phyloP scores from a whole-genome alignment of 2,888 invertebrate genomes.

The Hypercompe scribonia region DNA sequence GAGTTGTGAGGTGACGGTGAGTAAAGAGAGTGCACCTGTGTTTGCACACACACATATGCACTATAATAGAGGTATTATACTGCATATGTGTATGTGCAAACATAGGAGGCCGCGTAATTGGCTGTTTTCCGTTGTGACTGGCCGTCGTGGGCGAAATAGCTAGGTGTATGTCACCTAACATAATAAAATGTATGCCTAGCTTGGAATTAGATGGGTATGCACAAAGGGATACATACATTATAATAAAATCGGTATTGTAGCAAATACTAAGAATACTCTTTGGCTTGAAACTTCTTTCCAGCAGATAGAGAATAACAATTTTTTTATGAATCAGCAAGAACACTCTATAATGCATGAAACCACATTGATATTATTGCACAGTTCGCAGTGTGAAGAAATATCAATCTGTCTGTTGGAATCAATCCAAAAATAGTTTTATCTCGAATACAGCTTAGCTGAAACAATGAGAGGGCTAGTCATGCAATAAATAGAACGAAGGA shows the following conservation, averaged over 20 bases:
- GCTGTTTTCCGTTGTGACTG: too few relatives aligned
- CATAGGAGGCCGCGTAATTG: too few relatives aligned
- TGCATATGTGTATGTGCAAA: too few relatives aligned
- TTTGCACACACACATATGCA: too few relatives aligned
- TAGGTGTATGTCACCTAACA: too few relatives aligned
- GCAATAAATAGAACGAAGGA: conserved; percentile 2
- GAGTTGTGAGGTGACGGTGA: too few relatives aligned
- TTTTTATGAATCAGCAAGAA: conserved; percentile 13
- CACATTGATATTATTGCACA: conserved; percentile 30
- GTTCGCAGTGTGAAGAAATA: conserved; percentile 46
- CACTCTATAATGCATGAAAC: conserved; percentile 22
- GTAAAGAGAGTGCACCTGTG: too few relatives aligned
- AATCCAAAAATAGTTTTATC: conserved; percentile 42
- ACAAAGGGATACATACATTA: too few relatives aligned
- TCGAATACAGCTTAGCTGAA: conserved; percentile 34
- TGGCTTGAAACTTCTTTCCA: background rate
- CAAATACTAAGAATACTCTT: background rate
- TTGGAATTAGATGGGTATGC: too few relatives aligned
- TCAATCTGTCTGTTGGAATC: conserved; percentile 47
- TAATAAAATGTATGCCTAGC: too few relatives aligned
- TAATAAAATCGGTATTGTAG: background rate
- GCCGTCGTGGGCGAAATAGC: too few relatives aligned
- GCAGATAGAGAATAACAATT: background rate
- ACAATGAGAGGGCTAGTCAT: conserved; percentile 30
- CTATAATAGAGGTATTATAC: too few relatives aligned